These are phyloP conservation scores for Pseudomyrmex dendroicus DNA, from an alignment of 1,140 invertebrate genomes.

Conservation along the genomic window DNA sequence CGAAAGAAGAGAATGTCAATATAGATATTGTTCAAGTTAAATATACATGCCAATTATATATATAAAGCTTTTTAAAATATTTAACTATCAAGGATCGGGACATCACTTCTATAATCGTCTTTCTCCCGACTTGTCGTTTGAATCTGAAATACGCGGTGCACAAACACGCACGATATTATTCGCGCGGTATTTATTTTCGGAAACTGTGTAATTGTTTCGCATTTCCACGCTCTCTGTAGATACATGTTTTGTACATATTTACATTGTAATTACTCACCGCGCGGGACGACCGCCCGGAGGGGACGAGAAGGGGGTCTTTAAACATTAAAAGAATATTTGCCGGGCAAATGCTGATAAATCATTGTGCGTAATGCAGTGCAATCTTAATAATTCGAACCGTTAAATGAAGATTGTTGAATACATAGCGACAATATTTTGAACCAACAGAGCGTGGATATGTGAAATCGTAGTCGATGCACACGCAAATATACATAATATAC, in stretches of 20 bases:
- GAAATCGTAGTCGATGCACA: conserved; percentile 49
- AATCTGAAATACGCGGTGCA: conserved; percentile 43
- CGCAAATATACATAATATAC: conserved; percentile 43
- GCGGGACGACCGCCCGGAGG: conserved; percentile 4
- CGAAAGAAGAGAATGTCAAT: not conserved
- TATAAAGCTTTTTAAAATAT: conserved; percentile 15
- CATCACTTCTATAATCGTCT: conserved; percentile 38
- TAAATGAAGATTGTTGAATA: conserved; percentile 54
- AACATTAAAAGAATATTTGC: conserved; percentile 64
- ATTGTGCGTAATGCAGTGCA: conserved; percentile 56
- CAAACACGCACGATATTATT: conserved; percentile 53
- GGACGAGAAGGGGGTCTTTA: conserved; percentile 40
- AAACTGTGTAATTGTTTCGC: conserved; percentile 59
- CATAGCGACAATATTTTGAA: conserved; percentile 61
- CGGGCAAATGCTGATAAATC: conserved; percentile 61
- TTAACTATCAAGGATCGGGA: conserved; percentile 1
- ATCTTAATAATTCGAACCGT: conserved; percentile 59
- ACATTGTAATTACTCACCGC: conserved; percentile 61
- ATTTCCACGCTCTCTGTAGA: conserved; percentile 60
- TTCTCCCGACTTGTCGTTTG: conserved; percentile 9
- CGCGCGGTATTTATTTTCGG: conserved; percentile 57
- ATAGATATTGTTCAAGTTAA: not conserved
- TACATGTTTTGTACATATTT: conserved; percentile 63
- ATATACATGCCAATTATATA: not conserved
- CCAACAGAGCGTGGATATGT: conserved; percentile 44